These are phyloP conservation scores for Ficedula albicollis DNA, from an alignment of 2,797 vertebrate genomes.

Conservation along the genomic window DNA sequence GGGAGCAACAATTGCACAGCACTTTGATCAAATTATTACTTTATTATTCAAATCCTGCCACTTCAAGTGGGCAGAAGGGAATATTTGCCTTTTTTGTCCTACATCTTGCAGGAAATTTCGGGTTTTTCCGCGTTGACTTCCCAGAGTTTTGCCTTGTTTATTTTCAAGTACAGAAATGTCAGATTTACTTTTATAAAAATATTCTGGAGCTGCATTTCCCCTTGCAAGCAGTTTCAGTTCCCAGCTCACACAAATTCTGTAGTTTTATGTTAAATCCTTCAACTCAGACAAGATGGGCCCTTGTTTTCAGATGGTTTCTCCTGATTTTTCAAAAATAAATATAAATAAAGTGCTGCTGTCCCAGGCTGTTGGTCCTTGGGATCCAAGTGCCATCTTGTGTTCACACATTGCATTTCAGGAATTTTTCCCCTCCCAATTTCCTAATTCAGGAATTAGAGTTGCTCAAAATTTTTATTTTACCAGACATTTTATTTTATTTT, in stretches of 20 bases:
- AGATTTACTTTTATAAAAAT: not conserved
- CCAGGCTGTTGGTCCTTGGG: not conserved
- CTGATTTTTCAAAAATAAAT: not conserved
- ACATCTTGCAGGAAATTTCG: not conserved
- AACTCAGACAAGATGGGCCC: not conserved
- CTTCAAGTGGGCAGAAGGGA: not conserved
- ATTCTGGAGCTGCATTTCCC: not conserved
- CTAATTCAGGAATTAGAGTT: not conserved
- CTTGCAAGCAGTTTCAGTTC: not conserved
- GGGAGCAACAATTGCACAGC: not conserved
- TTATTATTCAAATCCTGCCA: not conserved
- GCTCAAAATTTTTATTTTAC: not conserved
- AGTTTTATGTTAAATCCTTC: not conserved
- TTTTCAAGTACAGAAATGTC: not conserved
- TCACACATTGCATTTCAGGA: not conserved
- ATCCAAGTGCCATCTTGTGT: conserved; percentile 78
- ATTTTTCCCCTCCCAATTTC: not conserved
- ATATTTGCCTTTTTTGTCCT: not conserved
- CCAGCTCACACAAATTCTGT: not conserved
- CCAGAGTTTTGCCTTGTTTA: not conserved
- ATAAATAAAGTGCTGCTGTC: not conserved
- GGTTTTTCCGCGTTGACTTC: not conserved
- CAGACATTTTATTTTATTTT: not conserved
- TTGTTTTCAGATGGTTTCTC: not conserved
- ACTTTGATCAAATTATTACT: not conserved